Percentiles rank a stretch among this genome's conserved stretches.
Conservation (phyloP, 1,140 invertebrate species). For the Neocloeon triangulifer region DNA sequence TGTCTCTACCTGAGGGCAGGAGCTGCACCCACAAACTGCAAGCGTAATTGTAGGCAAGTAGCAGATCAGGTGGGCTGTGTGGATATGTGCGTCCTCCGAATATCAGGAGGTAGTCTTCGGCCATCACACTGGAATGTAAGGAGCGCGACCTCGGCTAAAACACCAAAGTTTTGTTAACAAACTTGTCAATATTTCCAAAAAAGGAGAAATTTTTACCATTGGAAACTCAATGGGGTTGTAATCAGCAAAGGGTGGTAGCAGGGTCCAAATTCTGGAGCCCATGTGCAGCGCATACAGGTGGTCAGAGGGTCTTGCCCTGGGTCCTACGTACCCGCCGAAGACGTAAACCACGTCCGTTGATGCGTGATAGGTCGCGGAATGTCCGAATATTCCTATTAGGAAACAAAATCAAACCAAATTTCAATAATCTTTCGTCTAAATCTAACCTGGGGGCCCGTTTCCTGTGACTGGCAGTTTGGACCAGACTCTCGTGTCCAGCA, state of each 20-base stretch:
- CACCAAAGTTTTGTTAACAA: background rate
- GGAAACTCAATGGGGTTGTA: slow-evolving; percentile 21
- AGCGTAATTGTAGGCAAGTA: slow-evolving; percentile 68
- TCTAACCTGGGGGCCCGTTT: no score
- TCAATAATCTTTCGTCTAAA: slow-evolving; percentile 4
- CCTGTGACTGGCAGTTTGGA: no score
- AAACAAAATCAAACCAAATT: slow-evolving; percentile 1
- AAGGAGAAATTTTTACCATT: slow-evolving; percentile 11
- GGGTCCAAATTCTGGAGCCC: slow-evolving; percentile 47
- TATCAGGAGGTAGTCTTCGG: slow-evolving; percentile 72
- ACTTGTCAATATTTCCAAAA: background rate
- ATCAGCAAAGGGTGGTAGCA: slow-evolving; percentile 44
- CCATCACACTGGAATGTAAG: slow-evolving; percentile 72
- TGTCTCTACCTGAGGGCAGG: slow-evolving; percentile 24
- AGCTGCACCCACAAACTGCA: slow-evolving; percentile 75
- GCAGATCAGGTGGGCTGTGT: slow-evolving; percentile 39
- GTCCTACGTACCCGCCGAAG: slow-evolving; percentile 67
- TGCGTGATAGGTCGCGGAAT: slow-evolving; percentile 68
- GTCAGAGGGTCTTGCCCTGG: slow-evolving; percentile 47
- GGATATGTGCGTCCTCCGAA: slow-evolving; percentile 60
- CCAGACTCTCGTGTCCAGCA: no score
- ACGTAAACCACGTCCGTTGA: slow-evolving; percentile 66
- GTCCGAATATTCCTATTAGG: slow-evolving; percentile 54
- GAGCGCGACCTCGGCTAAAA: slow-evolving; percentile 45
- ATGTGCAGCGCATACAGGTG: slow-evolving; percentile 58